Evolutionary conservation across 2,113 vertebrate species (phyloP), one percentile per base, ranked within the genome.

Genomic region (Phasianus colchicus): DNA sequence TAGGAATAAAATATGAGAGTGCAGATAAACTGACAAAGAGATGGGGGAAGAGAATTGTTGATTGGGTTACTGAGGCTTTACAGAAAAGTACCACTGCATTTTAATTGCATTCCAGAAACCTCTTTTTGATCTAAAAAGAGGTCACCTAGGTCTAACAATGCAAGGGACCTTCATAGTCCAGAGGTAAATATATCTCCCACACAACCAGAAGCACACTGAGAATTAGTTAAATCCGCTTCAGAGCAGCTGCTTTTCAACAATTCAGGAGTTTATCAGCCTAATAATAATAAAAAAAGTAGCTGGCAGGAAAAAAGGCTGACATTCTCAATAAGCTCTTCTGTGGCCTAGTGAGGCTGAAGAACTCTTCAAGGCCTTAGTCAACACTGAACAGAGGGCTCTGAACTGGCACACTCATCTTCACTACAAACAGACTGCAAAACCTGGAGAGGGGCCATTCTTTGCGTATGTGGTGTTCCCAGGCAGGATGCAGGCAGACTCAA

Each of bases 161-260:
- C 83, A 76, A 80, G 57, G 66, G 95, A 95, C 83, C 78, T 69
- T 78, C 87, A 47, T 47, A 95, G 94, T 84, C 92, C 93, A 96
- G 95, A 89, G 13, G 21, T 88, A 95, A 91, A 95, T 88, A 50
- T 93, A 88, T 93, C 92, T 96, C 87, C 70, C 94, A 61, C 64
- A 83, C 69, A 88, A 90, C 70, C 92, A 88, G 81, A 95, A 97
- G 93, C 11, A 6, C 91, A 77, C 86, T 85, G 90, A 95, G 95
- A 97, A 96, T 96, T 94, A 90, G 83, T 71, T 95, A 97, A 97
- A 96, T 95, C 96, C 95, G 86, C 92, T 90, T 96, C 89, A 12
- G 45, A 97, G 96, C 96, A 96, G 95, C 93, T 97, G 95, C 95
- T 97, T 97, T 97, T 96, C 96, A 97, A 97, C 96, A 96, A 97